Base-by-base conservation (phyloP, 2,888 invertebrate genomes). In the Horisme vitalbata region DNA sequence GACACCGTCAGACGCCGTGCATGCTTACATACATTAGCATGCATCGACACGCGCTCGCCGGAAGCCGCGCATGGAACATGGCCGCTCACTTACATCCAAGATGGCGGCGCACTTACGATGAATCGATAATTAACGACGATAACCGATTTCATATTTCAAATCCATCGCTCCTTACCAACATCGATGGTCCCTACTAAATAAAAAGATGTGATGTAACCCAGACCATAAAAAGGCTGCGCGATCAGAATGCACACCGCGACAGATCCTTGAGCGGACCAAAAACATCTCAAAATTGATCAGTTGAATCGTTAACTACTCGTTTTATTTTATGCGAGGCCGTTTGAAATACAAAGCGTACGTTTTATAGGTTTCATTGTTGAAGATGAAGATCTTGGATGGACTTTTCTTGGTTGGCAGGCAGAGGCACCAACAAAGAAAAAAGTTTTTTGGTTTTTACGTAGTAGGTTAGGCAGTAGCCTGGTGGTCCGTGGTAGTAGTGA, bases 111-210 rank as follows among this genome's bases (percentile, higher is more conserved):
- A 82, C 78, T 75, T 75, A 76, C 80, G 68, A 77, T 81, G 83
- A 88, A 88, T 87, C 85, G 78, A 86, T 87, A 88, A 89, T 88
- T 82, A 85, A 81, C 68, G 57, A 60, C 73, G 79, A 86, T 81
- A 83, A 79, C 76, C 78, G 79, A 86, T 83, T 86, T 85, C 83
- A 86, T 86, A 87, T 83, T 84, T 86, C 76, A 63, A 78, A 81
- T 80, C 75, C 74, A 75, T 73, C 71, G 63, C 61, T 52, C 75
- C 78, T 74, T 80, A 77, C 69, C 63, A 55, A 7, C 23, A 1
- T 18, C 4, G 7, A n/a, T n/a, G n/a, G 1, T 26, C 77, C 79
- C 76, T 80, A 78, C 70, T 71, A 55, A 76, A 69, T 67, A 37
- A 46, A 33, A 66, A 75, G 68, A 77, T 83, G 75, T 87, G 84